Evolutionary conservation across 1,140 invertebrate species (phyloP).

Genomic region (Drosophila orena): DNA sequence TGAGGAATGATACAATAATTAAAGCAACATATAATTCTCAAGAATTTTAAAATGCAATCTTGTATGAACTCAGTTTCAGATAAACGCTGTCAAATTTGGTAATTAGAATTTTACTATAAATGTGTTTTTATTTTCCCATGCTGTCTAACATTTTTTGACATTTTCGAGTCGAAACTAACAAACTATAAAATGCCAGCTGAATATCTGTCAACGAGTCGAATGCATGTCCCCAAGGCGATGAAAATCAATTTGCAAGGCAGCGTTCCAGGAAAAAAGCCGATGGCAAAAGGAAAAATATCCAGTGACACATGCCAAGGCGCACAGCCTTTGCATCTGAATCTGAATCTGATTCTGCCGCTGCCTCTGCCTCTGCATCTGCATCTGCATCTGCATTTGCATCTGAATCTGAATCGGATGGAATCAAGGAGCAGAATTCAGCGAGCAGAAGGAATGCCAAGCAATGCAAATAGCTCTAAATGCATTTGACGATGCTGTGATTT

Average conservation of each 20-base stretch:
- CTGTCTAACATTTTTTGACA: not conserved
- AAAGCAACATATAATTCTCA: not conserved
- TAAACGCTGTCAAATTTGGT: not conserved
- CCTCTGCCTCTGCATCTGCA: slow-evolving; percentile 7
- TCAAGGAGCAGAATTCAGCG: slow-evolving; percentile 46
- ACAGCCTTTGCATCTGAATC: slow-evolving; percentile 42
- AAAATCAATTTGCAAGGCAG: slow-evolving; percentile 75
- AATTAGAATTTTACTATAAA: not conserved
- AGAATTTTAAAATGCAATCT: not conserved
- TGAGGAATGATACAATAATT: slow-evolving; percentile 15
- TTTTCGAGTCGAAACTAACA: slow-evolving; percentile 14
- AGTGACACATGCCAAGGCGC: slow-evolving; percentile 71
- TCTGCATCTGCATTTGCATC: slow-evolving; percentile 5
- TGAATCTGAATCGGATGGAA: slow-evolving; percentile 44
- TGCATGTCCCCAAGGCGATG: slow-evolving; percentile 57
- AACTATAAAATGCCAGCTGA: slow-evolving; percentile 16
- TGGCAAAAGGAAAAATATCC: slow-evolving; percentile 32
- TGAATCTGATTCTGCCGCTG: no score
- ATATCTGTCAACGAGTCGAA: slow-evolving; percentile 54
- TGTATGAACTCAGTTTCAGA: not conserved
- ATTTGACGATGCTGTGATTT: slow-evolving; percentile 77
- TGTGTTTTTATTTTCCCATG: not conserved
- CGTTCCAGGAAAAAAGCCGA: slow-evolving; percentile 19
- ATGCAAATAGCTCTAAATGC: slow-evolving; percentile 80
- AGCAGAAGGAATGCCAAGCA: slow-evolving; percentile 62